These are phyloP conservation scores for Charadrius vociferus DNA, from an alignment of 2,113 vertebrate genomes.

Conservation along the genomic window DNA sequence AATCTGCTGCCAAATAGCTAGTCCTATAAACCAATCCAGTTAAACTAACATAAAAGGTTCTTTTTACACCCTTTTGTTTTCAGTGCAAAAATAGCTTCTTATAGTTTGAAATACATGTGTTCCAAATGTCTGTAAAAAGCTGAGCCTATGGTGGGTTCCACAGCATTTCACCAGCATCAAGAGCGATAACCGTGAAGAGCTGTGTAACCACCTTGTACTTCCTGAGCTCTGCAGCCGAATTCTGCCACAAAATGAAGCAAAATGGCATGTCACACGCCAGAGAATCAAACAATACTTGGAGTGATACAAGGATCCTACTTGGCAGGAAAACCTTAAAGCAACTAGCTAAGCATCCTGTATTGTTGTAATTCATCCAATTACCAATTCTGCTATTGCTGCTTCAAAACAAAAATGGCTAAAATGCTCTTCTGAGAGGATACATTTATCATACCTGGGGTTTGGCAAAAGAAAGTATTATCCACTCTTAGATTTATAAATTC, in stretches of 20 bases:
- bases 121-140: background rate
- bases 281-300: background rate
- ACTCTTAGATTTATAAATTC: background rate
- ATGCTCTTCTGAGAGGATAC: background rate
- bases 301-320: background rate
- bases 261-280: background rate
- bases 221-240: background rate
- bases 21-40: background rate
- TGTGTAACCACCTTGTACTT: background rate
- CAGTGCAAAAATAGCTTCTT: background rate
- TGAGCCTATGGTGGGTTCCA: background rate
- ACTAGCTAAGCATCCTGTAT: background rate
- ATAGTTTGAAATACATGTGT: background rate
- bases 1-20: background rate
- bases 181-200: background rate
- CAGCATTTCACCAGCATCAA: background rate
- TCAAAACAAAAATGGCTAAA: background rate
- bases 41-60: background rate
- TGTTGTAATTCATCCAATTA: background rate
- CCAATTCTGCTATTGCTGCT: background rate
- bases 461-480: background rate
- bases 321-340: background rate
- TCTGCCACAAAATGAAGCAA: background rate
- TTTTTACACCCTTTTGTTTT: background rate
- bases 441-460: background rate